These are phyloP conservation scores for Zhuqinia jingwanae DNA, from an alignment of 2,888 invertebrate species.

Conservation along the genomic window DNA sequence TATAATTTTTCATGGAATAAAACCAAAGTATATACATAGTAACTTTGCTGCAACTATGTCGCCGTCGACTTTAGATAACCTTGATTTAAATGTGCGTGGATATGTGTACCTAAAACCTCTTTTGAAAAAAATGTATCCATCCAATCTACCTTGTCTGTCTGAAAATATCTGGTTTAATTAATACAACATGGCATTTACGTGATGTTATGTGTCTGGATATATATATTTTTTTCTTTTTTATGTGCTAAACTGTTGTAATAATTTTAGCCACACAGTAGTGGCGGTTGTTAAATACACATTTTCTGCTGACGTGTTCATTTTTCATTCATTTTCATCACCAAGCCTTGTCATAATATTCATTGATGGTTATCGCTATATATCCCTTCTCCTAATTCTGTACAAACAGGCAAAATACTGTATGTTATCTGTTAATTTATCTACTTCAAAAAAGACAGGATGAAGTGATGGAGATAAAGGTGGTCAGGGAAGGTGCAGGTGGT, in stretches of 20 bases:
- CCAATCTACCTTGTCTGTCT: slow-evolving; percentile 36
- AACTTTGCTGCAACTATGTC: neutral
- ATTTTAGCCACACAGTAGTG: neutral
- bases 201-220: slow-evolving; percentile 46
- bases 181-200: slow-evolving; percentile 8
- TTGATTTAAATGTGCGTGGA: slow-evolving; percentile 44
- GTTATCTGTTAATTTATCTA: slow-evolving; percentile 36
- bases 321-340: slow-evolving; percentile 63
- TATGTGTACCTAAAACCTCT: neutral
- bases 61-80: slow-evolving; percentile 47
- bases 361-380: slow-evolving; percentile 35
- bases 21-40: neutral
- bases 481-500: slow-evolving; percentile 57
- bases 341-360: slow-evolving; percentile 49
- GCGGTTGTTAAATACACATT: slow-evolving; percentile 16
- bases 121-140: neutral
- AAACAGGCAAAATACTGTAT: slow-evolving; percentile 26
- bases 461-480: slow-evolving; percentile 45
- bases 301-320: slow-evolving; percentile 52
- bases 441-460: slow-evolving; percentile 52
- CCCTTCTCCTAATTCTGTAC: neutral
- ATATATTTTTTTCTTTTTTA: slow-evolving; percentile 21
- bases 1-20: neutral
- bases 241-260: slow-evolving; percentile 12
- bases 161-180: slow-evolving; percentile 65